A percentile compares a stretch with the other conserved stretches of the same genome.
Evolutionary conservation across 1,140 invertebrate species (phyloP).

Genomic region (Octopus sinensis): DNA sequence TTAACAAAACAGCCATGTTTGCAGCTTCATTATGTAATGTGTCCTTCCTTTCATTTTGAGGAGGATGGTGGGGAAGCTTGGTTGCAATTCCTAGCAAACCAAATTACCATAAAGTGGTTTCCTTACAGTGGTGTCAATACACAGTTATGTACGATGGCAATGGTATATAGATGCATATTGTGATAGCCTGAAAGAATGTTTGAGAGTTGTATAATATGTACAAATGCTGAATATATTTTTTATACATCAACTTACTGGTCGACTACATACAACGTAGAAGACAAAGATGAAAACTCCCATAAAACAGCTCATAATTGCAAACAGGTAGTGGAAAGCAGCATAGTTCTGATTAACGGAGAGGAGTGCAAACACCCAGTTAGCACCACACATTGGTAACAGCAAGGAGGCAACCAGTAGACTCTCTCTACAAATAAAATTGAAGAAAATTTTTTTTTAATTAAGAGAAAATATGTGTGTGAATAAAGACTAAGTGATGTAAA

Average conservation of each 20-base stretch:
- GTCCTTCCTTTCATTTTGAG: no score
- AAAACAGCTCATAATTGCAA: constrained; percentile 69
- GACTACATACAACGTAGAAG: constrained; percentile 80
- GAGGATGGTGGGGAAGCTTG: no score
- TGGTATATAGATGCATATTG: no score
- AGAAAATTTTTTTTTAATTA: not conserved
- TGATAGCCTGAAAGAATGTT: no score
- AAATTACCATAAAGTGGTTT: no score
- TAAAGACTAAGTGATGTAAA: no score
- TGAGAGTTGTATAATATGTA: not conserved
- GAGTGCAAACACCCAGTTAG: constrained; percentile 77
- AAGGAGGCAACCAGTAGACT: constrained; percentile 75
- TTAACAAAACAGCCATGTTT: no score
- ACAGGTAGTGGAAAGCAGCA: constrained; percentile 69
- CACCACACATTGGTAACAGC: constrained; percentile 73
- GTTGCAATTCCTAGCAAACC: no score
- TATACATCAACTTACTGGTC: constrained; percentile 63
- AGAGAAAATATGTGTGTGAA: no score
- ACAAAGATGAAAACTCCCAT: constrained; percentile 76
- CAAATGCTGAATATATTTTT: not conserved
- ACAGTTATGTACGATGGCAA: no score
- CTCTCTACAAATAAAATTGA: constrained; percentile 63
- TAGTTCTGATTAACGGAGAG: constrained; percentile 76
- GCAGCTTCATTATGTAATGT: no score
- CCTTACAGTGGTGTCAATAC: no score